These are phyloP conservation scores for Drosophila tanythrix DNA, from an alignment of 2,888 invertebrate species.

Conservation along the genomic window DNA sequence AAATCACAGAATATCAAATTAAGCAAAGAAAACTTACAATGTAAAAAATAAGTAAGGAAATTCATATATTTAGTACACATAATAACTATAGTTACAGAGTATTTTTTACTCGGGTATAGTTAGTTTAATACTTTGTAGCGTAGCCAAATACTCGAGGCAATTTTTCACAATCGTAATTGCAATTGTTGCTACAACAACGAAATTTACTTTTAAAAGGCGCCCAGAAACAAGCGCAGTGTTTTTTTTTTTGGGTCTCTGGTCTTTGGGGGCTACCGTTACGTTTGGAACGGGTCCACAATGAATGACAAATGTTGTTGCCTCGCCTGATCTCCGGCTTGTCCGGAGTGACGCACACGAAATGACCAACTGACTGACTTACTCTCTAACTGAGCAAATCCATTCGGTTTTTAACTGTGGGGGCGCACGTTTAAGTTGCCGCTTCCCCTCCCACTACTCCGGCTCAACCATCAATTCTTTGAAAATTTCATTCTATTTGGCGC, in stretches of 20 bases:
- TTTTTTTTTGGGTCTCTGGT: slow-evolving; percentile 38
- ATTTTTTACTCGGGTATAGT: slow-evolving; percentile 17
- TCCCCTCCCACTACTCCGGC: slow-evolving; percentile 3
- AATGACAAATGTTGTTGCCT: slow-evolving; percentile 65
- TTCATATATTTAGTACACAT: background rate
- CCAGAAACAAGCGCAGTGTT: slow-evolving; percentile 34
- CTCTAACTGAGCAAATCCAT: slow-evolving; percentile 39
- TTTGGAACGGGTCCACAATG: slow-evolving; percentile 65
- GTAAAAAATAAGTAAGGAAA: background rate
- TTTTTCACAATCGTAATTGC: slow-evolving; percentile 73
- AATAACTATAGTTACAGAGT: slow-evolving; percentile 18
- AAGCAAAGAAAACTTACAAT: background rate
- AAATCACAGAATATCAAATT: background rate
- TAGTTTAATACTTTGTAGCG: slow-evolving; percentile 38
- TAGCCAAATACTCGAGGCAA: slow-evolving; percentile 41
- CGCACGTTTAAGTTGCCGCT: slow-evolving; percentile 41
- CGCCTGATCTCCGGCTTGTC: slow-evolving; percentile 47
- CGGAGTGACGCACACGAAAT: slow-evolving; percentile 73
- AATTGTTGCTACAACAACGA: slow-evolving; percentile 62
- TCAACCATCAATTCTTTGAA: slow-evolving; percentile 46
- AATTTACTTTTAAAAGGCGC: slow-evolving; percentile 72
- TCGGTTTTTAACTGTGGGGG: slow-evolving; percentile 47
- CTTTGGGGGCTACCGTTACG: slow-evolving; percentile 72
- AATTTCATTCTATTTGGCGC: slow-evolving; percentile 82
- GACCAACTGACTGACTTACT: slow-evolving; percentile 54